A percentile compares a stretch with the other conserved stretches of the same genome.
Conservation (phyloP, 1,140 invertebrate genomes). For the Aphelinus atriplicis region DNA sequence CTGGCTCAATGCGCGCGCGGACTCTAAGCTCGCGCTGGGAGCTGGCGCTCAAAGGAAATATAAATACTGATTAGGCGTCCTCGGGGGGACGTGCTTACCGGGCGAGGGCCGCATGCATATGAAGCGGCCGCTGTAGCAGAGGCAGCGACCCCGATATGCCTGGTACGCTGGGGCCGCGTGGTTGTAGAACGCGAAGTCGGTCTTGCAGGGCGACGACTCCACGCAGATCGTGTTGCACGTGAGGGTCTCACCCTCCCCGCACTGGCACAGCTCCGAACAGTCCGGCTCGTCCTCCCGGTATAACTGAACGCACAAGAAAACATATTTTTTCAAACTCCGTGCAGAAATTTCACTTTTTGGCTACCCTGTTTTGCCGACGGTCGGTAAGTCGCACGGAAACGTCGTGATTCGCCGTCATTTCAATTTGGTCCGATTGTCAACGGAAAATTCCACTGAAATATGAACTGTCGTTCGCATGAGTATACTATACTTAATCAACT, state of each 20-base stretch:
- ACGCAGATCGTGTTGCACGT: conserved; percentile 88
- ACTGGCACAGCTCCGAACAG: conserved; percentile 84
- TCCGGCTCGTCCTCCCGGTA: conserved; percentile 86
- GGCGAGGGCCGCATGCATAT: conserved; percentile 89
- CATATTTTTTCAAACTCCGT: not conserved
- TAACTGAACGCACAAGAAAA: conserved; percentile 67
- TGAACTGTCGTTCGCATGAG: no score
- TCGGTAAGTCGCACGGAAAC: not conserved
- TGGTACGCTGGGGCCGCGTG: conserved; percentile 89
- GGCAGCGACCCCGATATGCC: conserved; percentile 85
- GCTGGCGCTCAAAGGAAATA: conserved; percentile 7
- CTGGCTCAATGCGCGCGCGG: no score
- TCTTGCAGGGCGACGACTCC: conserved; percentile 83
- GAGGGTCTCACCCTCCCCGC: conserved; percentile 78
- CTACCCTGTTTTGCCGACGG: not conserved
- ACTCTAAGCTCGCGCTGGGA: no score
- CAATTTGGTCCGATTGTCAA: no score
- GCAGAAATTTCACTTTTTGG: not conserved
- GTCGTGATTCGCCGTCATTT: no score
- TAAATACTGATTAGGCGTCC: conserved; percentile 26
- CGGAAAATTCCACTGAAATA: no score
- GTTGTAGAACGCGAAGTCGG: conserved; percentile 86
- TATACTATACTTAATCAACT: no score
- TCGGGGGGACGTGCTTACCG: conserved; percentile 65
- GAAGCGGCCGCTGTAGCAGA: conserved; percentile 89